These are phyloP conservation scores for Umimayanthus kanabou DNA, from an alignment of 92 coral and sea anemone genomes.

Conservation along the genomic window DNA sequence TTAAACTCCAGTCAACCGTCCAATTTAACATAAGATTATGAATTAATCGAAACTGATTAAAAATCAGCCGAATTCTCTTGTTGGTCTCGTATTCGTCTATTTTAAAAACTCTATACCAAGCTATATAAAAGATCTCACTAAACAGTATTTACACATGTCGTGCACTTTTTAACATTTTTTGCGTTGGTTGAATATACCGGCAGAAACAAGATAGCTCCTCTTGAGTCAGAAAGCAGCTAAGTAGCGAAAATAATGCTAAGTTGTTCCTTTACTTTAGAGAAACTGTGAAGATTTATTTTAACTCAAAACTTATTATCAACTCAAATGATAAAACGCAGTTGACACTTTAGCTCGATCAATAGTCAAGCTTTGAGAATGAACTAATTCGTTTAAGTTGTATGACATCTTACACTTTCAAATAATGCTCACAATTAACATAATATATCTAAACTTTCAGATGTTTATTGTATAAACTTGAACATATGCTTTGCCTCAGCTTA, in stretches of 20 bases:
- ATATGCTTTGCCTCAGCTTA: background rate
- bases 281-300: background rate
- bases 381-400: background rate
- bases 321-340: background rate
- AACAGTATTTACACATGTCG: background rate
- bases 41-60: background rate
- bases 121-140: background rate
- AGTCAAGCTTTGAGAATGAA: background rate
- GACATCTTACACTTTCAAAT: background rate
- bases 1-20: background rate
- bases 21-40: too few relatives aligned
- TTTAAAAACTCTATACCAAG: background rate
- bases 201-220: background rate
- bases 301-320: background rate
- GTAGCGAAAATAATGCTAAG: background rate
- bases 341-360: too few relatives aligned
- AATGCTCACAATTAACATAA: background rate
- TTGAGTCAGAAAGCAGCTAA: background rate
- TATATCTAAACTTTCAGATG: background rate
- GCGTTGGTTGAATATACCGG: background rate
- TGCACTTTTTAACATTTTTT: constrained; percentile 3
- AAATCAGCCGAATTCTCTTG: background rate
- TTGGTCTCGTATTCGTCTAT: background rate
- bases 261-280: background rate
- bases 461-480: background rate